phyloP scores from a whole-genome alignment of 2,113 vertebrate species.

The Epinephelus cyanopodus region DNA sequence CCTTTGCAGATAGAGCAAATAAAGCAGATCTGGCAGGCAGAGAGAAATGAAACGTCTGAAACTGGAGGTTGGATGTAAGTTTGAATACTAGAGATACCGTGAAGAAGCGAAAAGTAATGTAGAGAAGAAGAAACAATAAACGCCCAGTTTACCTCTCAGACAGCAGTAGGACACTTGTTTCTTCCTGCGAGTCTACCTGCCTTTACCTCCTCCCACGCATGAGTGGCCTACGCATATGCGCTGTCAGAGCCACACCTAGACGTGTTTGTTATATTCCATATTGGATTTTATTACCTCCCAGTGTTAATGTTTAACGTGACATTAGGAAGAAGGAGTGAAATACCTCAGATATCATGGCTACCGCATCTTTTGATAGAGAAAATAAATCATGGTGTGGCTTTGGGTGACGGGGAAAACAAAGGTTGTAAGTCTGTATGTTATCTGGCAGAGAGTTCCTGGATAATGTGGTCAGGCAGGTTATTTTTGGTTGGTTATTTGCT shows the following conservation, averaged over 20 bases:
- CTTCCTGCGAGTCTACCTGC: conserved; percentile 53
- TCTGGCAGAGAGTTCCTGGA: conserved; percentile 48
- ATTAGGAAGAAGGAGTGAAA: not conserved
- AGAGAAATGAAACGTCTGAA: not conserved
- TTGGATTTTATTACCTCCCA: not conserved
- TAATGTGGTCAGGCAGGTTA: conserved; percentile 60
- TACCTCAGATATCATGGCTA: not conserved
- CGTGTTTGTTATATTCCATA: not conserved
- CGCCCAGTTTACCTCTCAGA: not conserved
- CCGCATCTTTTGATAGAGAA: not conserved
- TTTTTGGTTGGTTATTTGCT: conserved; percentile 52
- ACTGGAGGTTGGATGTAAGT: not conserved
- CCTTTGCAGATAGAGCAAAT: not conserved
- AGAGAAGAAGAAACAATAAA: not conserved
- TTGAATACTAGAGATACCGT: not conserved
- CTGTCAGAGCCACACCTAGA: conserved; percentile 57
- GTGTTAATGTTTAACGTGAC: conserved; percentile 8
- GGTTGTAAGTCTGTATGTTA: conserved; percentile 31
- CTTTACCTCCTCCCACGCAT: conserved; percentile 29
- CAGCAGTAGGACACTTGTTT: not conserved
- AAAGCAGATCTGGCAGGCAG: not conserved
- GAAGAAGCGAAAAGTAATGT: not conserved
- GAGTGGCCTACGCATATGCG: not conserved
- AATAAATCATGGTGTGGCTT: not conserved
- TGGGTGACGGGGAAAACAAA: not conserved